A percentile compares a stretch with the other conserved stretches of the same genome.
Evolutionary conservation across 1,140 invertebrate species (phyloP).

Genomic region (Amyelois transitella): DNA sequence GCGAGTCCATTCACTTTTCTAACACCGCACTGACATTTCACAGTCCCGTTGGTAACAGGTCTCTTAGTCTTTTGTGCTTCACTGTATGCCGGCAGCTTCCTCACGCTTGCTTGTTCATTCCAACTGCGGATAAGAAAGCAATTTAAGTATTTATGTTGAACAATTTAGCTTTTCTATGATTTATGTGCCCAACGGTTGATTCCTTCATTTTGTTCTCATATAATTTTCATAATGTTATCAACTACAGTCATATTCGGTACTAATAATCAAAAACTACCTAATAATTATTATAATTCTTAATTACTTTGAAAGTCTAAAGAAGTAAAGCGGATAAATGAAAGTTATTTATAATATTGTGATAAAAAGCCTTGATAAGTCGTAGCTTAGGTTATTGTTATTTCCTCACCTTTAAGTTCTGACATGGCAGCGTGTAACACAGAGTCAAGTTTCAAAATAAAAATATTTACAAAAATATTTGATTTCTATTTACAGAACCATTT

Average conservation of each 20-base stretch:
- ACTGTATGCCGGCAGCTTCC: conserved; percentile 68
- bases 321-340: too few species aligned
- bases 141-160: background rate
- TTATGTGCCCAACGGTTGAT: too few species aligned
- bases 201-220: too few species aligned
- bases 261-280: too few species aligned
- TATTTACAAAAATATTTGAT: conserved; percentile 25
- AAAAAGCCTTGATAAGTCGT: too few species aligned
- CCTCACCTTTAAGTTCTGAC: conserved; percentile 69
- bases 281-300: too few species aligned
- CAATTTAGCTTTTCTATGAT: too few species aligned
- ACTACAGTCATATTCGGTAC: too few species aligned
- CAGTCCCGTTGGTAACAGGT: conserved; percentile 58
- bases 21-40: conserved; percentile 64
- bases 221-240: too few species aligned
- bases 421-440: conserved; percentile 70
- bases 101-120: conserved; percentile 68
- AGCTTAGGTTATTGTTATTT: background rate
- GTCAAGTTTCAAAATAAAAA: conserved; percentile 55
- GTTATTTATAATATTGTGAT: too few species aligned
- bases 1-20: conserved; percentile 50
- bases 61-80: conserved; percentile 73
- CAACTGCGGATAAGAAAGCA: conserved; percentile 45
- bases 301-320: too few species aligned
- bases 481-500: conserved; percentile 4